phyloP scores from a whole-genome alignment of 2,888 invertebrate species.

The Lasioglossum calceatum region DNA sequence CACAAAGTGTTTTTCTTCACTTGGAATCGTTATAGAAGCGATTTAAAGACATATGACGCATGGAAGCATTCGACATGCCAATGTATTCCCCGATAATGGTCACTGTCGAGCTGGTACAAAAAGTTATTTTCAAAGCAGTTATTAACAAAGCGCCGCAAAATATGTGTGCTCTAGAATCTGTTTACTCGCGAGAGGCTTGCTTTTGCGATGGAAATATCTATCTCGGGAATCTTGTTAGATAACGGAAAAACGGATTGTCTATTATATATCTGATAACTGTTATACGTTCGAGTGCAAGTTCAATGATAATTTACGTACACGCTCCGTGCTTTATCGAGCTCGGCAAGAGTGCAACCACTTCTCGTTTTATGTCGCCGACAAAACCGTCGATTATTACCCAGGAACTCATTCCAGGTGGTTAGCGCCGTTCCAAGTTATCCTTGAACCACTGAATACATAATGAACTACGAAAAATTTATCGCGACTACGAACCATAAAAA shows the following conservation, averaged over 20 bases:
- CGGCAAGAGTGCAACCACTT: neutral
- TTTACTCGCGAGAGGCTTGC: neutral
- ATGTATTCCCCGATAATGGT: neutral
- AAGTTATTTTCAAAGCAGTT: neutral
- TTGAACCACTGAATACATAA: neutral
- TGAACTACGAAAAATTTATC: neutral
- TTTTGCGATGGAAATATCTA: neutral
- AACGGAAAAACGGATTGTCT: neutral
- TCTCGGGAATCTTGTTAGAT: neutral
- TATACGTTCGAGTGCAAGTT: neutral
- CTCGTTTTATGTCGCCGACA: neutral
- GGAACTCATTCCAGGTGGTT: neutral
- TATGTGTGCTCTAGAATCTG: neutral
- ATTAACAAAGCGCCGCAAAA: neutral
- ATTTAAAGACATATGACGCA: neutral
- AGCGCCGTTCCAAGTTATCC: neutral
- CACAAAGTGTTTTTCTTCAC: neutral
- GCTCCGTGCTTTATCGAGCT: neutral
- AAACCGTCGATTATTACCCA: neutral
- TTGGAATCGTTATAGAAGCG: neutral
- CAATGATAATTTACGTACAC: conserved; percentile 15
- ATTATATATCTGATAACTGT: neutral
- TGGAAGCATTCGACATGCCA: neutral
- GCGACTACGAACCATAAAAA: neutral
- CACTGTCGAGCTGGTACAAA: neutral